Percentiles rank a stretch among this genome's conserved stretches.
Conservation (phyloP, 2,113 vertebrate genomes). For the Heterotis niloticus region DNA sequence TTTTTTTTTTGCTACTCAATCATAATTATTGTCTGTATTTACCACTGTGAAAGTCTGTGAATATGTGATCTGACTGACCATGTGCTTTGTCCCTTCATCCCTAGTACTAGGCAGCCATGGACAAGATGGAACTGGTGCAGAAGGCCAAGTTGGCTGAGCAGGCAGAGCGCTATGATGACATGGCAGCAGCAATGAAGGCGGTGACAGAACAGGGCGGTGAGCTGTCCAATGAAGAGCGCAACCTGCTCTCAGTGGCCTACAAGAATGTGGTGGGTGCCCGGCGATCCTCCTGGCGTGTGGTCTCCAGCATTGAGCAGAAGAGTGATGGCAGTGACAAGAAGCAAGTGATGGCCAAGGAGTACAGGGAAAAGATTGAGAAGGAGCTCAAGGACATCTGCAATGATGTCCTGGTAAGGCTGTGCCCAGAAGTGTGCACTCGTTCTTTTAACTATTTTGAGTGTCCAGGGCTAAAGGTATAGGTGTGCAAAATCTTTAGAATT, state of each 20-base stretch:
- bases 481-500: too few relatives aligned
- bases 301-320: conserved; percentile 90
- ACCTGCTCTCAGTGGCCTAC: conserved; percentile 96
- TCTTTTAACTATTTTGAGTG: neutral
- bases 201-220: conserved; percentile 76
- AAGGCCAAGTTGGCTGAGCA: conserved; percentile 94
- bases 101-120: conserved; percentile 58
- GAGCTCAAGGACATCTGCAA: conserved; percentile 94
- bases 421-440: neutral
- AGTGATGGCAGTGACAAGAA: conserved; percentile 74
- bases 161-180: conserved; percentile 95
- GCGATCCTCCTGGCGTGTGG: conserved; percentile 92
- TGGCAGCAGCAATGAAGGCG: conserved; percentile 87
- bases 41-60: too few relatives aligned
- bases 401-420: conserved; percentile 85
- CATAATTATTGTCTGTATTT: too few relatives aligned
- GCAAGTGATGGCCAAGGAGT: conserved; percentile 75
- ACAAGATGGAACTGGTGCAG: conserved; percentile 78
- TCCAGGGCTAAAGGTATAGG: too few relatives aligned
- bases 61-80: too few relatives aligned
- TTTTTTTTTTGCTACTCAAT: too few relatives aligned
- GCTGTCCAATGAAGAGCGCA: conserved; percentile 90
- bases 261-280: conserved; percentile 96
- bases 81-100: neutral
- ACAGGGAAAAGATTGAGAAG: conserved; percentile 83